These are phyloP conservation scores for Neotoma lepida DNA, from an alignment of 2,113 vertebrate genomes.

Conservation along the genomic window DNA sequence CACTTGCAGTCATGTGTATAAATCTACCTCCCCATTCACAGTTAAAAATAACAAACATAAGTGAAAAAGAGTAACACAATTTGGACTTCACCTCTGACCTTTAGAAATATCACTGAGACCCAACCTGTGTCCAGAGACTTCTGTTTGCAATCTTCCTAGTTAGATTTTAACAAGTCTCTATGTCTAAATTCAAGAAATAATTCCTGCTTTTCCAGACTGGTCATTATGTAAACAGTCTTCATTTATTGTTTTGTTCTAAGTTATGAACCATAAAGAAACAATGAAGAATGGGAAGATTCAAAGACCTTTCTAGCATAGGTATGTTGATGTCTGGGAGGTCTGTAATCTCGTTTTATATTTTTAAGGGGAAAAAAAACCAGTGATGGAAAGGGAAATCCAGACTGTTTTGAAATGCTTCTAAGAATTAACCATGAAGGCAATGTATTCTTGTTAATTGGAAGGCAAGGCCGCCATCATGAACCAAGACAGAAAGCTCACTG, in stretches of 20 bases:
- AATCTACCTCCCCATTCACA: background rate
- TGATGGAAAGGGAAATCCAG: constrained; percentile 1
- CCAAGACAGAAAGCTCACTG: constrained; percentile 66
- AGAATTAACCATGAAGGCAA: constrained; percentile 14
- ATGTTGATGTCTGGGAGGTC: background rate
- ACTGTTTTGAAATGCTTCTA: constrained; percentile 15
- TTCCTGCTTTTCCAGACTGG: background rate
- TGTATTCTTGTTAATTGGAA: constrained; percentile 54
- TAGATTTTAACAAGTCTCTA: constrained; percentile 13
- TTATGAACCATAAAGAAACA: background rate
- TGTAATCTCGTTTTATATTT: constrained; percentile 44
- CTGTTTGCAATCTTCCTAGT: background rate
- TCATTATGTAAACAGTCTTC: background rate
- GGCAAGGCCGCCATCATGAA: constrained; percentile 55
- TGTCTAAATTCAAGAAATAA: background rate
- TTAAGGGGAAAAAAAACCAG: background rate
- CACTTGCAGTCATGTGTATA: background rate
- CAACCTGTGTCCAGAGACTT: background rate
- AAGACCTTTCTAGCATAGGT: background rate
- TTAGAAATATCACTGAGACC: background rate
- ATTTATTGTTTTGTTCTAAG: constrained; percentile 38
- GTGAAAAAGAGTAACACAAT: background rate
- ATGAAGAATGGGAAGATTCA: background rate
- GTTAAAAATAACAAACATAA: background rate
- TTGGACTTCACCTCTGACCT: background rate